These are phyloP conservation scores for Phyto melanocephala DNA, from an alignment of 2,888 invertebrate genomes.

Conservation along the genomic window DNA sequence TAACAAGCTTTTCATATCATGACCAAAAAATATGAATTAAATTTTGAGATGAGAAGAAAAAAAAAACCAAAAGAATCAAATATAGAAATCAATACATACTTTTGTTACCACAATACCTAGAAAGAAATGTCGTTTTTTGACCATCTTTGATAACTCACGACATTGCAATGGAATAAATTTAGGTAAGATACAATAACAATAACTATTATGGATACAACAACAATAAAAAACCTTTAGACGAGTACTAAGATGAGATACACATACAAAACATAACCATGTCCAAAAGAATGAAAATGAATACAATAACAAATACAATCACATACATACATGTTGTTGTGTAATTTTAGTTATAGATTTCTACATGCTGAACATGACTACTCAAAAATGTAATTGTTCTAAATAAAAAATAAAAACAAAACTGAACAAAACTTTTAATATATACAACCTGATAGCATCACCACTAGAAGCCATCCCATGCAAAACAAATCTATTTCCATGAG, in stretches of 20 bases:
- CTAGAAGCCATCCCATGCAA: not conserved
- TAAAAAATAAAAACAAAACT: not conserved
- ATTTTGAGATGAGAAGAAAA: not conserved
- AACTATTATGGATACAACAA: slow-evolving; percentile 10
- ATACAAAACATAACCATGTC: slow-evolving; percentile 34
- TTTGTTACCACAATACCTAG: slow-evolving; percentile 27
- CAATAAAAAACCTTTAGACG: not conserved
- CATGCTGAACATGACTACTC: slow-evolving; percentile 47
- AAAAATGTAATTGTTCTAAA: slow-evolving; percentile 51
- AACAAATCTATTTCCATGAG: not conserved
- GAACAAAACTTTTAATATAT: not conserved
- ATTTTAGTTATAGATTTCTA: not conserved
- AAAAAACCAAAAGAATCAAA: not conserved
- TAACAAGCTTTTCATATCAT: slow-evolving; percentile 59
- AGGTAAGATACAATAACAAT: slow-evolving; percentile 25
- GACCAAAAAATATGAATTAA: slow-evolving; percentile 42
- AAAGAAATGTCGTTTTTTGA: slow-evolving; percentile 55
- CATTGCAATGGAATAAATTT: slow-evolving; percentile 63
- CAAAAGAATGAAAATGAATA: slow-evolving; percentile 30
- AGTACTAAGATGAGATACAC: slow-evolving; percentile 8
- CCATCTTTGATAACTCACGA: slow-evolving; percentile 66
- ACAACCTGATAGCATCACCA: not conserved
- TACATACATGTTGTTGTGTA: not conserved
- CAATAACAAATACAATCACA: slow-evolving; percentile 31
- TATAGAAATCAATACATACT: slow-evolving; percentile 49